Base-by-base conservation (phyloP, 2,113 vertebrate genomes). In the Malaclemys terrapin region DNA sequence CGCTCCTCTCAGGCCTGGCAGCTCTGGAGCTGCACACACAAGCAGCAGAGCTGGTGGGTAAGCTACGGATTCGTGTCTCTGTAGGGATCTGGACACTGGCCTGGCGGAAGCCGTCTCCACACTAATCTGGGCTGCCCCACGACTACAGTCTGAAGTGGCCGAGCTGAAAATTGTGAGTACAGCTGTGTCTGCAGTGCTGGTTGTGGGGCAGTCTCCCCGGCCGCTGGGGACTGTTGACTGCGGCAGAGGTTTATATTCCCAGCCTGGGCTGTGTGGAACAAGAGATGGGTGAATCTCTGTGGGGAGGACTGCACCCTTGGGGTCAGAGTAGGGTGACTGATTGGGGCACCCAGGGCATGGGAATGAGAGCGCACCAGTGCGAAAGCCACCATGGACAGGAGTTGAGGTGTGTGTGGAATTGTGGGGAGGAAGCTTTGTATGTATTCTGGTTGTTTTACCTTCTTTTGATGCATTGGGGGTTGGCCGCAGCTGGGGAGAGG, bases 21-120 rank as follows among this genome's bases (percentile, higher is more conserved):
- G 20, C 22, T 17, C 38, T 57, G 47, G 38, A 57, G 57, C 53
- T 83, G 62, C 52, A 69, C 69, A 56, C 19, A 52, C 24, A 20
- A 24, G 11, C 10, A 53, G 12, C 17, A 35, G 65, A 20, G 57
- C 13, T 78, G 25, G 2, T 88, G 47, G 59, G 84, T 24, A 65
- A 10, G 47, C 10, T 80, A 20, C 83, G 94, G 50, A 38, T 56
- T 96, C 84, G 6, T 95, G 38, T 93, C 52, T 91, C 3, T 38
- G 78, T 79, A 99, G 99, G 97, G 99, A 99, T 81, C 98, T 99
- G 84, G 99, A 99, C 96, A 98, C 99, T 90, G 99, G 99, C 53
- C 96, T 99, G 85, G 99, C 99, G 91, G 99, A 99, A 97, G 99
- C 99, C 2, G 99, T 99, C 25, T 99, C 99, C 38, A 99, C 99